Conservation (phyloP, 2,888 invertebrate genomes). For the Timandra comae region DNA sequence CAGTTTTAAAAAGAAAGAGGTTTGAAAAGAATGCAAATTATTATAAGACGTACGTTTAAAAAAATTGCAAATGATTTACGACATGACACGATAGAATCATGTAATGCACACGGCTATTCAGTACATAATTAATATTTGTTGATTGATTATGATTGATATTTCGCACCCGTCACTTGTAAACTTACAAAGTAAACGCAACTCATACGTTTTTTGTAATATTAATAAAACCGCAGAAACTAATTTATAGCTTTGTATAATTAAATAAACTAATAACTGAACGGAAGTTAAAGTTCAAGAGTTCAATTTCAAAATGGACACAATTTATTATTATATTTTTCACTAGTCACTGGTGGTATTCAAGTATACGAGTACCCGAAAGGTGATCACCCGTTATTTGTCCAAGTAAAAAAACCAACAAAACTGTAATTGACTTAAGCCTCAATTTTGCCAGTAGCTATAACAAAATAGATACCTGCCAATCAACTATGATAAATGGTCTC, state of each 20-base stretch:
- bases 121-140: neutral
- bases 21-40: no score
- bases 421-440: conserved; percentile 48
- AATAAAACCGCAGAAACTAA: no score
- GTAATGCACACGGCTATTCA: neutral
- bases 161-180: no score
- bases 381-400: conserved; percentile 39
- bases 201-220: no score
- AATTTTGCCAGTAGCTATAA: conserved; percentile 56
- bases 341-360: conserved; percentile 14
- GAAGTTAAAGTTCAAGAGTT: conserved; percentile 23
- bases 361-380: conserved; percentile 8
- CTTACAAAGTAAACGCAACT: no score
- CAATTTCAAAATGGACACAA: conserved; percentile 14
- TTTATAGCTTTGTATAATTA: no score
- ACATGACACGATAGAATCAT: neutral
- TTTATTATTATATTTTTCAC: conserved; percentile 21
- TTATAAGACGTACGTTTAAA: no score
- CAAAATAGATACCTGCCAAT: conserved; percentile 45
- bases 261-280: conserved; percentile 4
- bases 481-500: conserved; percentile 53
- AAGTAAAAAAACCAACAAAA: conserved; percentile 42
- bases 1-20: no score
- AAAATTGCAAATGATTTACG: no score
- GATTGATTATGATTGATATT: no score